These are phyloP conservation scores for Idaea dimidiata DNA, from an alignment of 2,888 invertebrate species.

Conservation along the genomic window DNA sequence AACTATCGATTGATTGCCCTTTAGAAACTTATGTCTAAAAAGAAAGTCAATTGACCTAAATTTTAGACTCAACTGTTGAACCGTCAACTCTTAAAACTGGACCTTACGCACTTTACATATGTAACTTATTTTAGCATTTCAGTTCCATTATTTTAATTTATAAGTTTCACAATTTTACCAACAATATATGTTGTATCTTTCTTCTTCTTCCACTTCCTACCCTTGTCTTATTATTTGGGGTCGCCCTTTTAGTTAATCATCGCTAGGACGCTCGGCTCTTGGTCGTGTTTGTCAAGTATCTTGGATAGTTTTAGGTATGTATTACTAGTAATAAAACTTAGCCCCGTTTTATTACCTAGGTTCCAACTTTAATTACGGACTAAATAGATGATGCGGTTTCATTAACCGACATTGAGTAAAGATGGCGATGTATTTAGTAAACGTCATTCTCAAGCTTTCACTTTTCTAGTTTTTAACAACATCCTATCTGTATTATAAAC, in stretches of 20 bases:
- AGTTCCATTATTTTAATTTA: background rate
- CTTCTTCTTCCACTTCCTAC: no score
- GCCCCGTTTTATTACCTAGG: background rate
- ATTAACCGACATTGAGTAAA: conserved; percentile 27
- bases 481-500: conserved; percentile 24
- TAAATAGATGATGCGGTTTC: background rate
- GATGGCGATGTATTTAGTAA: conserved; percentile 35
- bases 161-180: background rate
- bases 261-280: no score
- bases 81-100: background rate
- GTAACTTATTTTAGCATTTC: background rate
- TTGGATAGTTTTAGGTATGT: no score
- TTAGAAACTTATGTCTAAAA: background rate
- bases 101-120: background rate
- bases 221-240: no score
- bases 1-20: background rate
- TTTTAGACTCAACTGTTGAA: background rate
- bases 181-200: background rate
- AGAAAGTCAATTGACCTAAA: background rate
- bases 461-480: conserved; percentile 43
- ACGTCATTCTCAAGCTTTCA: conserved; percentile 52
- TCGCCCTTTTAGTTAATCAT: no score
- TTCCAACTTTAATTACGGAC: background rate
- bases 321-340: background rate
- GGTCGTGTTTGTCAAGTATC: no score